Evolutionary conservation across 2,888 invertebrate genomes (phyloP).

Genomic region (Phytoseiulus persimilis): DNA sequence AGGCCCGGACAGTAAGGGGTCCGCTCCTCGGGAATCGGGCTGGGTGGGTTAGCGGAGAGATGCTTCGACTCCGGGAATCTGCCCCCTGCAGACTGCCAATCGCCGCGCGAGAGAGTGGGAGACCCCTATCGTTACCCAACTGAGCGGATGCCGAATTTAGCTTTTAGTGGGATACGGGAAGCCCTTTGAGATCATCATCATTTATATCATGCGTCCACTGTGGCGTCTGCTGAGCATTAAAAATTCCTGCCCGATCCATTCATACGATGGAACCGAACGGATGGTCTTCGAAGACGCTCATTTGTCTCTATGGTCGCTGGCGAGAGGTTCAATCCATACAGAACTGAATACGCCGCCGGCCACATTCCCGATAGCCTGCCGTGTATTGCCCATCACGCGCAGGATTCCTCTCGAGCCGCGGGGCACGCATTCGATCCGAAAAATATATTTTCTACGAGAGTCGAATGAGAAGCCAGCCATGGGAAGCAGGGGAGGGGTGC

Average conservation of each 20-base stretch:
- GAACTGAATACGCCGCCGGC: not conserved
- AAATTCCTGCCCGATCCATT: not conserved
- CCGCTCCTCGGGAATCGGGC: not conserved
- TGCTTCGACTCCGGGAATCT: not conserved
- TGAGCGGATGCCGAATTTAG: not conserved
- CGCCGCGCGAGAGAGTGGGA: not conserved
- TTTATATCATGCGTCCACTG: not conserved
- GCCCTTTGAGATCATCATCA: not conserved
- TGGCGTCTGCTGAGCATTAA: no score
- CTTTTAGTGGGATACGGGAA: not conserved
- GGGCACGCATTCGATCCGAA: not conserved
- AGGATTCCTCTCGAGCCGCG: not conserved
- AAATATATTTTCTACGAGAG: not conserved
- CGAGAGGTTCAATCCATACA: not conserved
- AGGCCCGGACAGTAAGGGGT: not conserved
- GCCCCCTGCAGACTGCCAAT: not conserved
- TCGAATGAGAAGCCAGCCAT: no score
- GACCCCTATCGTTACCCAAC: not conserved
- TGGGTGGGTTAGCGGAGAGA: not conserved
- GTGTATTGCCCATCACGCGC: not conserved
- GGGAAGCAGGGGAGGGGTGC: no score
- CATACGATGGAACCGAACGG: no score
- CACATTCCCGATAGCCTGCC: not conserved
- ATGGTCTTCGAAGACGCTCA: not conserved
- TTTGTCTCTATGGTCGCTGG: not conserved